Conservation (phyloP, 2,888 invertebrate genomes). For the Ernsta delagoae region DNA sequence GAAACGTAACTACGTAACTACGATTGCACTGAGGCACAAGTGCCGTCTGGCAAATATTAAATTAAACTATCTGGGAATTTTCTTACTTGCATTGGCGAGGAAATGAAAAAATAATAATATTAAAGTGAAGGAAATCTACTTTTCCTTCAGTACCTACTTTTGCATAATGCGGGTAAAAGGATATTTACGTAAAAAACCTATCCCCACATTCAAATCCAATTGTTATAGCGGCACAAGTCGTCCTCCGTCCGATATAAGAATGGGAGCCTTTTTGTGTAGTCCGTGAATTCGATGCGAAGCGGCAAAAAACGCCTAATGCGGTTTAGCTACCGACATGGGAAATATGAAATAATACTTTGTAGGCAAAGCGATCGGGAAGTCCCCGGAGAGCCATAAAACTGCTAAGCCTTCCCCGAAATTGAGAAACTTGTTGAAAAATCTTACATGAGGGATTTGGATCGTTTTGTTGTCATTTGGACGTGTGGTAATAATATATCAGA, state of each 20-base stretch:
- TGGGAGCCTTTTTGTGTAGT: conserved; percentile 63
- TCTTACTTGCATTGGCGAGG: too few species aligned
- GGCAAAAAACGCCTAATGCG: conserved; percentile 60
- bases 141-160: conserved; percentile 20
- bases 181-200: conserved; percentile 49
- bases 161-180: conserved; percentile 23
- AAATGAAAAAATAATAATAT: too few species aligned
- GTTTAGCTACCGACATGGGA: conserved; percentile 60
- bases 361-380: conserved; percentile 70
- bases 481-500: conserved; percentile 14
- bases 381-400: conserved; percentile 71
- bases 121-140: not conserved
- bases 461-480: conserved; percentile 48
- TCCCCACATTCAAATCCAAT: conserved; percentile 62
- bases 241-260: conserved; percentile 62
- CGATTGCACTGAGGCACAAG: too few species aligned
- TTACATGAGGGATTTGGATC: conserved; percentile 62
- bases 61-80: too few species aligned
- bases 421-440: conserved; percentile 77
- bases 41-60: too few species aligned
- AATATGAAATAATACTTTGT: conserved; percentile 77
- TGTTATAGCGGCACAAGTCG: conserved; percentile 62
- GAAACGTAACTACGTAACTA: too few species aligned
- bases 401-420: conserved; percentile 73
- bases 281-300: conserved; percentile 52